Base-by-base conservation (phyloP, 1,140 invertebrate genomes). In the Lasioglossum albipes region DNA sequence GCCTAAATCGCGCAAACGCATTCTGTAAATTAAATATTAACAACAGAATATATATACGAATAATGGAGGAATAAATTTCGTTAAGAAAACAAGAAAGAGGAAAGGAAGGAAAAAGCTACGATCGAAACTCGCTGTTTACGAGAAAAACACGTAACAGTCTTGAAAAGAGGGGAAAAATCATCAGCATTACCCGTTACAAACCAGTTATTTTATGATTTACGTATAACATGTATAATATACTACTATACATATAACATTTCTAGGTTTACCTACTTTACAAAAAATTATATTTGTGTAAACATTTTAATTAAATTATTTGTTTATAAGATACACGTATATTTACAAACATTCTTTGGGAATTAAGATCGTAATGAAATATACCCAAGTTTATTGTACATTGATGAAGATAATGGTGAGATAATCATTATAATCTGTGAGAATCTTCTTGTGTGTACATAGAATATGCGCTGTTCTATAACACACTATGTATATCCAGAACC, bases 311-410 rank as follows among this genome's bases (percentile, higher is more conserved):
- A 84, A 82, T 77, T 81, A 84, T 75, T 82, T 52, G 70, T 65
- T 74, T 62, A 70, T 16, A 54, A 73, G 41, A 54, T 86, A 79
- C 36, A 79, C 20, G 36, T 80, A 65, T 86, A 83, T 86, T 86
- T 86, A 86, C 73, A 83, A 81, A 74, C 45, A 80, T 80, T 86
- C 81, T 86, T 86, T 86, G 84, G 84, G 42, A 83, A 68, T 83
- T 22, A 68, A 74, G 41, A 66, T 78, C 22, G 22, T 49, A 62
- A 70, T 57, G 59, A 79, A 69, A 66, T 70, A 70, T 77, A 78
- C 62, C 42, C 42, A 81, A 69, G 10, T 69, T 61, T 75, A 10
- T 61, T 67, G 49, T 66, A 59, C 41, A 66, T 49, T 70, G n/a
- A 78, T 72, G 54, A 80, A 68, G 49, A 72, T 69, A 68, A 68